Percentiles rank a stretch among this genome's conserved stretches.
Conservation (phyloP, 2,797 vertebrate species). For the Anguilla megastoma region DNA sequence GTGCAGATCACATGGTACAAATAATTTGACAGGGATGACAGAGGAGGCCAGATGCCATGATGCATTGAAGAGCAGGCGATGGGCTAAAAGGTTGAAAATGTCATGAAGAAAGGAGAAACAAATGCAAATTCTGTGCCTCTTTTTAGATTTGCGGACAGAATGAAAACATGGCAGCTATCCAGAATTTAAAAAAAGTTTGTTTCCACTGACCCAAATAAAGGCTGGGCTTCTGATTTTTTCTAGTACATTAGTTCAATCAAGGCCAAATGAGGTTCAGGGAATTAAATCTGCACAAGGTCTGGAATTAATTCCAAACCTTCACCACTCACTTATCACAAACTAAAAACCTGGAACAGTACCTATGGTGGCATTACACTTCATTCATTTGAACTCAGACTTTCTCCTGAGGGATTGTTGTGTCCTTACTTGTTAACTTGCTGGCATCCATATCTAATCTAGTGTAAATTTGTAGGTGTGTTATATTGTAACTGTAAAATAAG, state of each 20-base stretch:
- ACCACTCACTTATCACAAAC: not conserved
- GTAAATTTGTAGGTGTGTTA: not conserved
- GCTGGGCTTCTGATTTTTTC: not conserved
- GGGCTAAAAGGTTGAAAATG: not conserved
- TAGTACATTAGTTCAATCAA: conserved; percentile 20
- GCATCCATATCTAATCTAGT: not conserved
- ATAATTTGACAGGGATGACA: not conserved
- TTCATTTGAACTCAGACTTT: conserved; percentile 4
- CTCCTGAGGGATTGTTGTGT: not conserved
- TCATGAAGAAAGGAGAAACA: not conserved
- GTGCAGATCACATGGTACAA: conserved; percentile 1
- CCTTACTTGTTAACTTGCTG: not conserved
- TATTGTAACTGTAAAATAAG: not conserved
- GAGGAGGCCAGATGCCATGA: conserved; percentile 8
- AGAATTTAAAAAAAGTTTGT: conserved; percentile 20
- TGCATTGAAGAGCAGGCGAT: not conserved
- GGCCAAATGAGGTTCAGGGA: not conserved
- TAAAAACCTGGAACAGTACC: not conserved
- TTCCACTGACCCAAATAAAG: conserved; percentile 13
- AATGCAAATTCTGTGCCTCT: not conserved
- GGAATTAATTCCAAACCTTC: conserved; percentile 15
- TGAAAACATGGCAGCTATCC: not conserved
- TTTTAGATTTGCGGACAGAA: not conserved
- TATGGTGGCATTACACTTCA: not conserved
- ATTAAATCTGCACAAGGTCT: not conserved